Evolutionary conservation across 37 sponge, comb jelly and placozoan genomes (phyloP).

Genomic region (Cladorhizidae sp.): DNA sequence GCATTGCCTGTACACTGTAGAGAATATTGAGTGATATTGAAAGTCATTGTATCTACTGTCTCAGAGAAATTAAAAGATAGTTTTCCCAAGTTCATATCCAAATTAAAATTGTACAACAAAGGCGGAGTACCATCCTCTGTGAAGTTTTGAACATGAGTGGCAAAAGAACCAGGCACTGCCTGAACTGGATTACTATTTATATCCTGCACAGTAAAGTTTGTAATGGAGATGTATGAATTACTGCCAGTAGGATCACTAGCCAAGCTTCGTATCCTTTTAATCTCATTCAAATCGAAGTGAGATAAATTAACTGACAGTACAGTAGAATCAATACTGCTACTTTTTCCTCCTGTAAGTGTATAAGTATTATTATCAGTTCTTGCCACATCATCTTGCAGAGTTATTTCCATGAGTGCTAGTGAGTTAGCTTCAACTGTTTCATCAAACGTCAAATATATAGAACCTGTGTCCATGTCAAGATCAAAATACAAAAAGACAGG

Average conservation of each 20-base stretch:
- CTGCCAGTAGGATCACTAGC: slow-evolving; percentile 53
- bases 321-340: slow-evolving; percentile 65
- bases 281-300: slow-evolving; percentile 83
- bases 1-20: slow-evolving; percentile 53
- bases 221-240: slow-evolving; percentile 66
- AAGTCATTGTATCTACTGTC: slow-evolving; percentile 81
- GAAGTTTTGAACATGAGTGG: slow-evolving; percentile 49
- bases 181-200: slow-evolving; percentile 80
- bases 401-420: slow-evolving; percentile 53
- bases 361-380: slow-evolving; percentile 30
- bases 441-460: slow-evolving; percentile 69
- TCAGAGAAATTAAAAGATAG: slow-evolving; percentile 79
- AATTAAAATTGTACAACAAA: slow-evolving; percentile 55
- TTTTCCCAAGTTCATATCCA: slow-evolving; percentile 71
- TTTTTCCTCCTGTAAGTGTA: slow-evolving; percentile 71
- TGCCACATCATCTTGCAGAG: slow-evolving; percentile 50
- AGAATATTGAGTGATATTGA: slow-evolving; percentile 63
- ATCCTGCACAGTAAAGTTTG: slow-evolving; percentile 67
- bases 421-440: slow-evolving; percentile 87
- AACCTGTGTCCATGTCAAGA: slow-evolving; percentile 67
- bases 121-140: slow-evolving; percentile 83
- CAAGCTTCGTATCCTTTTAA: slow-evolving; percentile 78
- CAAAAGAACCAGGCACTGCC: slow-evolving; percentile 41
- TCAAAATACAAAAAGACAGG: slow-evolving; percentile 58
- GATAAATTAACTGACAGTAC: slow-evolving; percentile 56